Conservation (phyloP, 2,888 invertebrate genomes). For the Mesorhabditis sp. region DNA sequence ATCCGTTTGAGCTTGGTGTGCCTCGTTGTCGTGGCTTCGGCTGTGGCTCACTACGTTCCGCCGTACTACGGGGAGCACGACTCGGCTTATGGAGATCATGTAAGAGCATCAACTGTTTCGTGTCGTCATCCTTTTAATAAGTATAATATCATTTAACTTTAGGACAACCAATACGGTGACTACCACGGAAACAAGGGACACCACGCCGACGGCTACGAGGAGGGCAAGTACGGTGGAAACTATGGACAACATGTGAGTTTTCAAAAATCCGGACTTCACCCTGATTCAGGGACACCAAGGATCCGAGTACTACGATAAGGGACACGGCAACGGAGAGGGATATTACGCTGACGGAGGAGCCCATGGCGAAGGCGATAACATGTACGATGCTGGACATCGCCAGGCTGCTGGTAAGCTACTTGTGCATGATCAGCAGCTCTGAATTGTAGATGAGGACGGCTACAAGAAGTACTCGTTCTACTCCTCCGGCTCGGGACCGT, state of each 20-base stretch:
- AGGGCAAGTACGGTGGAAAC: background rate
- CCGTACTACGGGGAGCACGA: constrained; percentile 4
- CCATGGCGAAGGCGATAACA: constrained; percentile 25
- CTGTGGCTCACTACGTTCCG: background rate
- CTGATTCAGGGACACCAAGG: constrained; percentile 1
- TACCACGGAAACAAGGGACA: constrained; percentile 21
- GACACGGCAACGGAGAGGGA: constrained; percentile 17
- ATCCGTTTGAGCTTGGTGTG: no score
- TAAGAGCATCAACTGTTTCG: background rate
- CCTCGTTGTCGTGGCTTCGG: background rate
- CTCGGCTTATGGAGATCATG: background rate
- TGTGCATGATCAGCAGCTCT: background rate
- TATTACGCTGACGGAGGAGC: constrained; percentile 28
- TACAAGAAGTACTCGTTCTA: constrained; percentile 39
- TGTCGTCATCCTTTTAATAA: background rate
- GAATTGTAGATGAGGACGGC: constrained; percentile 29
- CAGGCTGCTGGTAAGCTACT: background rate
- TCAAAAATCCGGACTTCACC: background rate
- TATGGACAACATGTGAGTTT: background rate
- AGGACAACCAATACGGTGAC: constrained; percentile 12
- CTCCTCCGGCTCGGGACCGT: constrained; percentile 33
- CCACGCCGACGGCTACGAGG: constrained; percentile 28
- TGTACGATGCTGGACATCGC: constrained; percentile 21
- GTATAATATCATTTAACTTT: no score
- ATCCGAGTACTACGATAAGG: constrained; percentile 6